Evolutionary conservation across 2,113 vertebrate species (phyloP).

Genomic region (Phyllostomus discolor): DNA sequence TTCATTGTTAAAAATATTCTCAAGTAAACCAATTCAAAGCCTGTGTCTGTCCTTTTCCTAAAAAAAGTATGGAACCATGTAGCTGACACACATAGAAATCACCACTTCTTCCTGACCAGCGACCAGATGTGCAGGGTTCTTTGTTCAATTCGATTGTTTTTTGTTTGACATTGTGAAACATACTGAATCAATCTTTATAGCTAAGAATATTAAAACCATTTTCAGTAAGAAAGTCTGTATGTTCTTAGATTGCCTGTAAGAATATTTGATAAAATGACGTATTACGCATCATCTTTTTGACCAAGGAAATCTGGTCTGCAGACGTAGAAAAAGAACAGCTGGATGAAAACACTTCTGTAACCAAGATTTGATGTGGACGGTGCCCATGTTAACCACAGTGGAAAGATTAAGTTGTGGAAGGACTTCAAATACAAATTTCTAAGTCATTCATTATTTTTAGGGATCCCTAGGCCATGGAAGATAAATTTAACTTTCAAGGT

Average conservation of each 20-base stretch:
- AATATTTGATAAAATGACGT: slow-evolving; percentile 46
- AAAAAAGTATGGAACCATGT: neutral
- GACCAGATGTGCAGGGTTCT: slow-evolving; percentile 53
- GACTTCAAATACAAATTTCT: slow-evolving; percentile 46
- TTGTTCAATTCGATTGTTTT: slow-evolving; percentile 34
- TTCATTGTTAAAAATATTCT: slow-evolving; percentile 1
- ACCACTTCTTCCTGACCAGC: neutral
- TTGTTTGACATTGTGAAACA: slow-evolving; percentile 53
- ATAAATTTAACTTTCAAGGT: slow-evolving; percentile 11
- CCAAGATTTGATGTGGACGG: slow-evolving; percentile 2
- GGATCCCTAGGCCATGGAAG: neutral
- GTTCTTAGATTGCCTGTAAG: slow-evolving; percentile 22
- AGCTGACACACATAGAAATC: neutral
- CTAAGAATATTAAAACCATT: slow-evolving; percentile 47
- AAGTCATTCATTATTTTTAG: slow-evolving; percentile 27
- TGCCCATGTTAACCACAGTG: neutral
- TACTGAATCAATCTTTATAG: slow-evolving; percentile 56
- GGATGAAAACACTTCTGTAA: slow-evolving; percentile 30
- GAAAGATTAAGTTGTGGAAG: neutral
- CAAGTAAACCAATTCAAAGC: neutral
- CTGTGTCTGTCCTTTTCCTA: neutral
- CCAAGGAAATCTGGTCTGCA: slow-evolving; percentile 55
- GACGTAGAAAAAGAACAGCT: neutral
- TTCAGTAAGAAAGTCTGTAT: slow-evolving; percentile 39
- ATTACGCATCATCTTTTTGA: slow-evolving; percentile 30